Evolutionary conservation across 1,140 invertebrate species (phyloP).

Genomic region (Pentalonia nigronervosa): DNA sequence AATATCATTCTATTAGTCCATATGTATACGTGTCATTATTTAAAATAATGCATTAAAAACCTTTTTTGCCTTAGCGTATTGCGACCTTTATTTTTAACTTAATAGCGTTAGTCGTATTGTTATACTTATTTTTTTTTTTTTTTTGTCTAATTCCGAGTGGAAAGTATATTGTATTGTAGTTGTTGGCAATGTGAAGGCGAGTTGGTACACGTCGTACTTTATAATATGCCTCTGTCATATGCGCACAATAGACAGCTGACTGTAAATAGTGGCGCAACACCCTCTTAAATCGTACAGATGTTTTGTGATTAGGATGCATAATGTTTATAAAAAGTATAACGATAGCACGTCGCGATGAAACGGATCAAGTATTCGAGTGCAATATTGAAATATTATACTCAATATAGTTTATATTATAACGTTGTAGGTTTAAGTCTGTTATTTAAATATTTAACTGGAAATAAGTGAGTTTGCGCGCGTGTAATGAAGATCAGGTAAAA

Average conservation of each 20-base stretch:
- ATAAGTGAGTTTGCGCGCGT: neutral
- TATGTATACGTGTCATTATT: neutral
- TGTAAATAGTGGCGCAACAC: constrained; percentile 8
- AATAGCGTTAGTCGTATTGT: neutral
- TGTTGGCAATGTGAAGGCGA: neutral
- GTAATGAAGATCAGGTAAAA: neutral
- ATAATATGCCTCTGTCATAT: neutral
- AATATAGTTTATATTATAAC: neutral
- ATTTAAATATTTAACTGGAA: neutral
- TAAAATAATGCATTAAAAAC: neutral
- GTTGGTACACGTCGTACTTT: neutral
- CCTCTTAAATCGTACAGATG: constrained; percentile 6
- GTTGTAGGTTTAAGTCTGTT: neutral
- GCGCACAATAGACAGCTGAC: neutral
- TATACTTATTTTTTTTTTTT: neutral
- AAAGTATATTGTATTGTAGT: neutral
- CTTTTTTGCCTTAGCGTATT: neutral
- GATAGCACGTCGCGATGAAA: neutral
- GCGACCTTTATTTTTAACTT: neutral
- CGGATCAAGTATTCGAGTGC: neutral
- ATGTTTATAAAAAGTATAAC: neutral
- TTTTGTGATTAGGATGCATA: neutral
- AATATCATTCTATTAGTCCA: neutral
- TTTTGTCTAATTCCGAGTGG: neutral
- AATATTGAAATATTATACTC: neutral